A percentile compares a stretch with the other conserved stretches of the same genome.
Conservation (phyloP, 2,113 vertebrate genomes). For the Tinamus guttatus region DNA sequence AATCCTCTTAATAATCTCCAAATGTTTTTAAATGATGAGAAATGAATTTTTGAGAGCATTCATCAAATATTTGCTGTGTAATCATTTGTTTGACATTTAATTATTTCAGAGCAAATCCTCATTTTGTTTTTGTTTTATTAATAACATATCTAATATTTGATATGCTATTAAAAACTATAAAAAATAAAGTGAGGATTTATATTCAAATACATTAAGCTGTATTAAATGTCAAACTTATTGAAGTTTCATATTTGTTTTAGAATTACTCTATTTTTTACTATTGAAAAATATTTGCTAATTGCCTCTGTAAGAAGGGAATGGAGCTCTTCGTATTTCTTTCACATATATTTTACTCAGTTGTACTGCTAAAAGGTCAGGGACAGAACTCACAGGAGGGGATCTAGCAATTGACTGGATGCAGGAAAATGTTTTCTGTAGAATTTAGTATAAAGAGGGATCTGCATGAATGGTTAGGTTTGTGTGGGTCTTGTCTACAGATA, state of each 20-base stretch:
- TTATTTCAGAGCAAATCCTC: constrained; percentile 44
- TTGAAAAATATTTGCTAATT: constrained; percentile 33
- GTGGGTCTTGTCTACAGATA: neutral
- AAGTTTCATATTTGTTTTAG: constrained; percentile 28
- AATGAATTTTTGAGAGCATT: constrained; percentile 47
- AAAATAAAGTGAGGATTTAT: constrained; percentile 34
- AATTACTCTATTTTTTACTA: constrained; percentile 18
- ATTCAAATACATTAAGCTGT: constrained; percentile 49
- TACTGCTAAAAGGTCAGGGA: neutral
- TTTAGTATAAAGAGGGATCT: neutral
- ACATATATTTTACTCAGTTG: neutral
- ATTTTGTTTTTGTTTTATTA: constrained; percentile 62
- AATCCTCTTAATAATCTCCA: constrained; percentile 55
- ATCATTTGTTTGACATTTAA: constrained; percentile 48
- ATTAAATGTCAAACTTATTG: constrained; percentile 50
- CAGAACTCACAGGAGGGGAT: neutral
- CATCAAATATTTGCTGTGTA: constrained; percentile 58
- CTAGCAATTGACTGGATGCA: neutral
- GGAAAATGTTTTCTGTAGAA: neutral
- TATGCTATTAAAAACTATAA: constrained; percentile 31
- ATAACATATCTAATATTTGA: constrained; percentile 44
- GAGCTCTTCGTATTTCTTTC: neutral
- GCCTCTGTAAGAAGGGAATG: neutral
- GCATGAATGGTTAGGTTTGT: neutral
- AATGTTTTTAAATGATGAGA: constrained; percentile 34